A percentile compares a stretch with the other conserved stretches of the same genome.
These are phyloP conservation scores for Diglossa cyanea DNA, from an alignment of 2,797 vertebrate genomes.

Conservation along the genomic window DNA sequence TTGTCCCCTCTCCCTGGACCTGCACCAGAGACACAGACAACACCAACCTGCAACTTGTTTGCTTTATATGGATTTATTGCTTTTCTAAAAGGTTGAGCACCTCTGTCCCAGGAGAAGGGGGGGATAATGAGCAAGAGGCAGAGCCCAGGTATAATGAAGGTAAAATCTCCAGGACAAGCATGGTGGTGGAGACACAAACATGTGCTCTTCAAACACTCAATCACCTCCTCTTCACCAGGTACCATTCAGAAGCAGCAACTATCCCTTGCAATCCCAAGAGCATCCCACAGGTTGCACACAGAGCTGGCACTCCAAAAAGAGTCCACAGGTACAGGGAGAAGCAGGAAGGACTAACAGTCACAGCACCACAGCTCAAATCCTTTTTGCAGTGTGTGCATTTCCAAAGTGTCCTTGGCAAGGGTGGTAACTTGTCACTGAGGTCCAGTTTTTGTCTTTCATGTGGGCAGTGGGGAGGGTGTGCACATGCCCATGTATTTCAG, in stretches of 20 bases:
- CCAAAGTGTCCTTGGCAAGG: background rate
- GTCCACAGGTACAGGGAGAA: background rate
- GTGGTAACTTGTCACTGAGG: background rate
- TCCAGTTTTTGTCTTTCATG: background rate
- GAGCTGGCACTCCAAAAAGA: background rate
- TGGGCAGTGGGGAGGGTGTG: background rate
- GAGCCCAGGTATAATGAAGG: background rate
- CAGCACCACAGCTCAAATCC: background rate
- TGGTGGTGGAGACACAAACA: fast-evolving
- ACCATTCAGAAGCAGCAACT: background rate
- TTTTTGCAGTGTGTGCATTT: background rate
- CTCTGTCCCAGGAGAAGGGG: background rate
- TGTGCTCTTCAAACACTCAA: background rate
- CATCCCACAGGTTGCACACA: background rate
- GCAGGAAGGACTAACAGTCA: background rate
- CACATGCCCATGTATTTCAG: fast-evolving
- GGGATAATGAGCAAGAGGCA: background rate
- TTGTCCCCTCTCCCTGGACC: background rate
- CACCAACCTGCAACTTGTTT: background rate
- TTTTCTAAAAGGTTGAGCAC: background rate
- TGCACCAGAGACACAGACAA: background rate
- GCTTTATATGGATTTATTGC: background rate
- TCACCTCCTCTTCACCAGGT: background rate
- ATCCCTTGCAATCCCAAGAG: background rate
- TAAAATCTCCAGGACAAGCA: background rate